These are phyloP conservation scores for Ascaphus truei DNA, from an alignment of 2,113 vertebrate species.

Conservation along the genomic window DNA sequence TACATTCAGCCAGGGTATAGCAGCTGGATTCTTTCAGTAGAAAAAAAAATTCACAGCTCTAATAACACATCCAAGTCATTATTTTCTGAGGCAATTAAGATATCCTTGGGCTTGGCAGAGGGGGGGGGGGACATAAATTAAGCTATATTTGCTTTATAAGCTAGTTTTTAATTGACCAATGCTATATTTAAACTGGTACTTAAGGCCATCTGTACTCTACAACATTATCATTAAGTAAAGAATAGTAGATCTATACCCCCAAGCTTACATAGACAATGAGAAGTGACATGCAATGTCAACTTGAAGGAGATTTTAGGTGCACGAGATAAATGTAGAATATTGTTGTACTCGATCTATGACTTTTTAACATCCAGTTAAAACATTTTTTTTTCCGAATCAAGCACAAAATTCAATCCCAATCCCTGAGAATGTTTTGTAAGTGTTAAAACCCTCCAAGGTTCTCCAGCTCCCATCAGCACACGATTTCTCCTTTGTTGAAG, in stretches of 20 bases:
- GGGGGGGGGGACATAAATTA: constrained; percentile 24
- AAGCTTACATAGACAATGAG: neutral
- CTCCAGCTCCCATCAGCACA: neutral
- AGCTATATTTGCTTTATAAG: constrained; percentile 9
- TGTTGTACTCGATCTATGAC: neutral
- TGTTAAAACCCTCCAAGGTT: neutral
- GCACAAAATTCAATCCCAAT: neutral
- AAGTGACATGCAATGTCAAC: constrained; percentile 10
- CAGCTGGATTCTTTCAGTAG: constrained; percentile 32
- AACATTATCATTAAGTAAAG: constrained; percentile 15
- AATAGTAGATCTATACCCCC: neutral
- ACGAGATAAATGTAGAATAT: constrained; percentile 9
- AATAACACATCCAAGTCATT: constrained; percentile 32
- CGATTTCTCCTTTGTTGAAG: neutral
- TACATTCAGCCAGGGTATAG: constrained; percentile 10
- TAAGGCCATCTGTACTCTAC: constrained; percentile 20
- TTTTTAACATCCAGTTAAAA: constrained; percentile 19
- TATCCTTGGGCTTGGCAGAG: constrained; percentile 20
- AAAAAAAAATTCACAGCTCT: constrained; percentile 19
- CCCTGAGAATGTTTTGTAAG: neutral
- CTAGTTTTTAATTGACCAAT: constrained; percentile 24
- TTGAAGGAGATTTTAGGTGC: constrained; percentile 17
- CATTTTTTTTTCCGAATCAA: neutral
- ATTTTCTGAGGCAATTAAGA: constrained; percentile 24
- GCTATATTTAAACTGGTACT: constrained; percentile 2